phyloP scores from a whole-genome alignment of 2,888 invertebrate genomes.

The Sipha maydis region DNA sequence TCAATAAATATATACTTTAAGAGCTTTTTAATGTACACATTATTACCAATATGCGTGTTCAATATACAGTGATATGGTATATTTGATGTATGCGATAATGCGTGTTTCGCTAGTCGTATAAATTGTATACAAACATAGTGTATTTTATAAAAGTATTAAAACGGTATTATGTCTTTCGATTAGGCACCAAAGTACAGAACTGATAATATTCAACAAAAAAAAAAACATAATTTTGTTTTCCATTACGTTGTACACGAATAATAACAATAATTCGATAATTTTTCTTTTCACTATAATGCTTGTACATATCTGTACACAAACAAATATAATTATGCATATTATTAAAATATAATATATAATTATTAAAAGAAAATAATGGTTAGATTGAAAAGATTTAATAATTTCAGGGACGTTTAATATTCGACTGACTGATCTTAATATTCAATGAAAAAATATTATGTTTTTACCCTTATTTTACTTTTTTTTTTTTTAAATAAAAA shows the following conservation, averaged over 20 bases:
- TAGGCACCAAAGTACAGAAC: not conserved
- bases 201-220: not conserved
- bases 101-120: not conserved
- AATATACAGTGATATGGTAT: not conserved
- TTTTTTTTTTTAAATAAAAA: not conserved
- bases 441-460: slow-evolving; percentile 14
- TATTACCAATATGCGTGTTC: not conserved
- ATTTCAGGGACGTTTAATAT: not conserved
- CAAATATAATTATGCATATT: not conserved
- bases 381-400: no score
- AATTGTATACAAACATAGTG: not conserved
- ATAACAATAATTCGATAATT: not conserved
- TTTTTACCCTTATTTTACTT: not conserved
- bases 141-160: not conserved
- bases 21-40: not conserved
- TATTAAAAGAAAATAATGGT: no score
- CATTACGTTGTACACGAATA: not conserved
- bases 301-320: not conserved
- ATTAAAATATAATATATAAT: no score
- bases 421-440: not conserved
- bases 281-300: not conserved
- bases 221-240: not conserved
- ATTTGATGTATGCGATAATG: not conserved
- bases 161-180: not conserved
- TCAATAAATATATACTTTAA: not conserved